These are phyloP conservation scores for Muscicapa striata DNA, from an alignment of 2,797 vertebrate genomes.

Conservation along the genomic window DNA sequence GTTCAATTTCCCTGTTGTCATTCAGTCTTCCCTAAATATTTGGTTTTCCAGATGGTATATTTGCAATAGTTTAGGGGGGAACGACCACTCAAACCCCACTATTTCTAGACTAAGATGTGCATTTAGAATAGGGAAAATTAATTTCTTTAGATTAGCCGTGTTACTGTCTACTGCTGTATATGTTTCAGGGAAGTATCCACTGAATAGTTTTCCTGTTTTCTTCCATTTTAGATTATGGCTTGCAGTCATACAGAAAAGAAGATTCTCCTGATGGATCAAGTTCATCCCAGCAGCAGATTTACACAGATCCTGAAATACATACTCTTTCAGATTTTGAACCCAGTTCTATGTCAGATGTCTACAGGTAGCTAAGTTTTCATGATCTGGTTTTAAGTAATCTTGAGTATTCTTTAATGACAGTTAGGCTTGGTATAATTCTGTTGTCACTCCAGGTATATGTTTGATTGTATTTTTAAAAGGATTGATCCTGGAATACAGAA, in stretches of 20 bases:
- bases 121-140: neutral
- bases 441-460: neutral
- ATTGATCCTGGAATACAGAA: neutral
- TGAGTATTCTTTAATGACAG: neutral
- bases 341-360: slow-evolving; percentile 79
- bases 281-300: slow-evolving; percentile 77
- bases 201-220: neutral
- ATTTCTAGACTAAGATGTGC: neutral
- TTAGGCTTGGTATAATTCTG: neutral
- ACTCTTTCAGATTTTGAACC: slow-evolving; percentile 72
- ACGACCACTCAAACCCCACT: neutral
- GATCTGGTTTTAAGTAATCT: neutral
- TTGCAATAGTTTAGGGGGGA: neutral
- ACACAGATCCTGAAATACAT: slow-evolving; percentile 81
- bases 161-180: neutral
- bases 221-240: slow-evolving; percentile 80
- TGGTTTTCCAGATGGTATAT: neutral
- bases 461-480: neutral
- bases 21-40: neutral
- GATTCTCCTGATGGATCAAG: slow-evolving; percentile 73
- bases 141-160: neutral
- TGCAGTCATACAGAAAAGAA: slow-evolving; percentile 79
- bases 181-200: neutral
- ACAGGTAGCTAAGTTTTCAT: slow-evolving; percentile 74
- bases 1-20: neutral